Evolutionary conservation across 2,113 vertebrate genomes (phyloP), one percentile per base, ranked within the genome.

Genomic region (Chaetops frenatus): DNA sequence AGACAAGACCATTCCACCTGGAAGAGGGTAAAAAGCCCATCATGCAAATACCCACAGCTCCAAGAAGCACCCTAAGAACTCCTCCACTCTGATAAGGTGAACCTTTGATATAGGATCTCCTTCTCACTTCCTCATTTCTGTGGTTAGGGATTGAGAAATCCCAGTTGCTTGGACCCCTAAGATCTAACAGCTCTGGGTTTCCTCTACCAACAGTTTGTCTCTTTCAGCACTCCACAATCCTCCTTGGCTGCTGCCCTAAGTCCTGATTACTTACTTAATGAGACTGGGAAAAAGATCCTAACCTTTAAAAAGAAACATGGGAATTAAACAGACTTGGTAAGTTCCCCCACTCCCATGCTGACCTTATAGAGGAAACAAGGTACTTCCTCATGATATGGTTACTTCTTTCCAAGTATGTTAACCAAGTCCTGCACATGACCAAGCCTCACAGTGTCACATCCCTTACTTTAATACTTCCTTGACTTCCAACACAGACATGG

Each of bases 81-180:
- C 60, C 50, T 86, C 33, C 38, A 73, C 13, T 66, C 64, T 57
- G 42, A 44, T 36, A 81, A 48, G 7, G 23, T 56, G 36, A 71
- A 62, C 47, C 28, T 76, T 93, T 6, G 3, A 65, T 72, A 73
- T 2, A 83, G 42, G 61, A 50, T 80, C 76, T 53, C 44, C 50
- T 78, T 94, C 91, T 94, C 92, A 72, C 67, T 97, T 97, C 94
- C 95, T 95, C 66, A 94, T 94, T 97, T 96, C 66, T 95, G 96
- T 69, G 96, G 96, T 85, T 76, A 94, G 71, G 57, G 94, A 66
- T 90, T 96, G 85, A 94, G 94, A 97, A 98, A 97, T 91, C 54
- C 36, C 88, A 95, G 65, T 74, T 91, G 77, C 77, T 95, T 58
- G 91, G 45, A 77, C 10, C 35, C n/a, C 21, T 90, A 78, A 71